A percentile compares a stretch with the other conserved stretches of the same genome.
These are phyloP conservation scores for Himalopsyche kuldschensis DNA, from an alignment of 2,888 invertebrate species.

Conservation along the genomic window DNA sequence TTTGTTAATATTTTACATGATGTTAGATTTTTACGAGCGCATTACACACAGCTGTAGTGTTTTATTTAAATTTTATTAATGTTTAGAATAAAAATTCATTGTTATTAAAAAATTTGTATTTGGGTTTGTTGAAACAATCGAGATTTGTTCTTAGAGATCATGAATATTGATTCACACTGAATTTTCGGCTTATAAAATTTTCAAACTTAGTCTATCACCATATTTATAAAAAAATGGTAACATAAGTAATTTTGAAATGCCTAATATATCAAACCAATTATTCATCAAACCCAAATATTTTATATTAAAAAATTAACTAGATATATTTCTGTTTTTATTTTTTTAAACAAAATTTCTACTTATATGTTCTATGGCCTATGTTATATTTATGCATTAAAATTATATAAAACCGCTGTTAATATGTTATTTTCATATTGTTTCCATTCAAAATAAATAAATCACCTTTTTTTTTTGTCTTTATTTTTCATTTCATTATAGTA, in stretches of 20 bases:
- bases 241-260: no score
- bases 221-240: no score
- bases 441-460: neutral
- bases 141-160: no score
- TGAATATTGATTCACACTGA: no score
- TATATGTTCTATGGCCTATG: neutral
- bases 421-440: neutral
- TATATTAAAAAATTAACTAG: neutral
- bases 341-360: neutral
- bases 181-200: no score
- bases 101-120: neutral
- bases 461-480: no score
- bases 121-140: neutral
- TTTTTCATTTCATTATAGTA: no score
- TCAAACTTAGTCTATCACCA: no score
- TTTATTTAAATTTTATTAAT: neutral
- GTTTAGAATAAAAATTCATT: neutral
- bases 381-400: neutral
- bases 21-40: neutral
- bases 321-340: neutral
- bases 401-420: neutral
- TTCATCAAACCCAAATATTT: neutral
- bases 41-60: neutral
- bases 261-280: neutral
- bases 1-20: neutral